Percentiles rank a stretch among this genome's conserved stretches.
Conservation (phyloP, 1,140 invertebrate species). For the Vanessa atalanta region DNA sequence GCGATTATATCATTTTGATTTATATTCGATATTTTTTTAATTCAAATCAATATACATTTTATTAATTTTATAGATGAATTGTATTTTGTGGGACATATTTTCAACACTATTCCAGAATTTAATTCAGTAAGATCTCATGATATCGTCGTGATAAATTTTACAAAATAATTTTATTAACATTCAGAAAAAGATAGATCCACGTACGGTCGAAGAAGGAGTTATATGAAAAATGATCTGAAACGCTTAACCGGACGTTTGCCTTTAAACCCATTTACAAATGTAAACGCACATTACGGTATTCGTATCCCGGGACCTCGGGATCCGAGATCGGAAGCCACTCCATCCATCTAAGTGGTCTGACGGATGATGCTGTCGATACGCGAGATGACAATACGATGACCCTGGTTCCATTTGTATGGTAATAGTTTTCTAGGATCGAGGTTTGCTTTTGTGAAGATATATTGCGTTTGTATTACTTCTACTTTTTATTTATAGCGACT, state of each 20-base stretch:
- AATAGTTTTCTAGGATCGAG: conserved; percentile 54
- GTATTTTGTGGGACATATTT: not conserved
- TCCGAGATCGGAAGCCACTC: conserved; percentile 32
- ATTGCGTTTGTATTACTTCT: not conserved
- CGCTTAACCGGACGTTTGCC: conserved; percentile 19
- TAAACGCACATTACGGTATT: conserved; percentile 32
- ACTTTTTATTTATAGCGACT: not conserved
- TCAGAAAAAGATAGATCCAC: conserved; percentile 26
- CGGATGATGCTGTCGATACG: conserved; percentile 58
- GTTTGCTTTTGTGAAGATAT: not conserved
- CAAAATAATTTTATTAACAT: not conserved
- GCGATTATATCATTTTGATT: conserved; percentile 80
- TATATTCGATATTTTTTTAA: conserved; percentile 47
- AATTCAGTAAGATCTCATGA: no score
- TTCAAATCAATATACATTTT: conserved; percentile 5
- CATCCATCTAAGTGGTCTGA: conserved; percentile 52
- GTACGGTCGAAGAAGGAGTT: conserved; percentile 31
- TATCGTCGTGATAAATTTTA: not conserved
- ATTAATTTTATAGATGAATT: not conserved
- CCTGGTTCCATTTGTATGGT: conserved; percentile 63
- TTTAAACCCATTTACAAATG: conserved; percentile 64
- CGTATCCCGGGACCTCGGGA: conserved; percentile 28
- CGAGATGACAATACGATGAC: conserved; percentile 67
- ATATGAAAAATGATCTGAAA: conserved; percentile 34
- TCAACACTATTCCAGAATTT: no score